A percentile compares a stretch with the other conserved stretches of the same genome.
These are phyloP conservation scores for Boloria euphrosyne DNA, from an alignment of 2,888 invertebrate genomes.

Conservation along the genomic window DNA sequence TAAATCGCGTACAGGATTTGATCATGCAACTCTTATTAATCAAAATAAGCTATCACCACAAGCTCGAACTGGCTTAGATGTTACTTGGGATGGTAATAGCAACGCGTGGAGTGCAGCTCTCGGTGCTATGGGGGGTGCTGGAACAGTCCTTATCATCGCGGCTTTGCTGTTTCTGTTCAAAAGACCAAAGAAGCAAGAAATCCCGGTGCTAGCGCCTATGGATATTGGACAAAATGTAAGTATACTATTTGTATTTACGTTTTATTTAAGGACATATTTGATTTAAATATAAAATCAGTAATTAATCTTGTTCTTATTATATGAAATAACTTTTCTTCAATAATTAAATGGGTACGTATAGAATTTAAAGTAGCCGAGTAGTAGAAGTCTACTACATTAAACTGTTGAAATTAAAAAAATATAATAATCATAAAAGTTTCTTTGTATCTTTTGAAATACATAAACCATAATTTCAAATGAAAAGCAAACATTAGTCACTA, in stretches of 20 bases:
- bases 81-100: constrained; percentile 49
- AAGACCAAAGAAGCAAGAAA: constrained; percentile 58
- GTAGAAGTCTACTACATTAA: no score
- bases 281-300: no score
- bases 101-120: constrained; percentile 68
- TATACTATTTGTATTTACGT: constrained; percentile 32
- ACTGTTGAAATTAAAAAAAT: no score
- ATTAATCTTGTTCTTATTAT: no score
- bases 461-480: no score
- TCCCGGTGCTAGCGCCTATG: constrained; percentile 67
- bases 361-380: no score
- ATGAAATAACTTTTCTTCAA: no score
- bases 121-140: constrained; percentile 70
- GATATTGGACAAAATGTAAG: constrained; percentile 70
- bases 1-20: constrained; percentile 50
- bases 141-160: constrained; percentile 65
- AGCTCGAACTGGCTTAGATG: constrained; percentile 10
- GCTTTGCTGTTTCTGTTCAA: constrained; percentile 62
- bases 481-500: no score
- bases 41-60: neutral
- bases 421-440: no score
- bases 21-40: neutral
- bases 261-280: neutral
- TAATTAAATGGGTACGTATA: no score
- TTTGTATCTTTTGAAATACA: no score